Evolutionary conservation across 2,888 invertebrate genomes (phyloP).

Genomic region (Clunio marinus): DNA sequence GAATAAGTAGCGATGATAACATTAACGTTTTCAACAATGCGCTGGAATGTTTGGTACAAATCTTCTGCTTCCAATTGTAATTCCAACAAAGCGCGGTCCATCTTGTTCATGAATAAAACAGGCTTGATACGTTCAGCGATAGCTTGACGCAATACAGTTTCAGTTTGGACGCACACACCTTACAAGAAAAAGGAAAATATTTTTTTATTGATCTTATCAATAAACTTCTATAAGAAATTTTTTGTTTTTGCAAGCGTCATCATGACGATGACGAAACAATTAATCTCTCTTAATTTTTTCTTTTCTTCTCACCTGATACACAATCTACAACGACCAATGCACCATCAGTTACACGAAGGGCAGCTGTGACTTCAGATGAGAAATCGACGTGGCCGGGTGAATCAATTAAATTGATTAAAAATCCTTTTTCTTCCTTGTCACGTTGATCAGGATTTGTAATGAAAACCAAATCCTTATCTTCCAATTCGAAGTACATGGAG

Average conservation of each 20-base stretch:
- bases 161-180: conserved; percentile 99
- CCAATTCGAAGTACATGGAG: conserved; percentile 98
- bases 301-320: conserved; percentile 76
- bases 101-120: conserved; percentile 99
- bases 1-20: conserved; percentile 99
- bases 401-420: conserved; percentile 99
- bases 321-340: conserved; percentile 99
- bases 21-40: conserved; percentile 99
- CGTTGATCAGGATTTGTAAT: conserved; percentile 87
- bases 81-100: conserved; percentile 98
- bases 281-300: not conserved
- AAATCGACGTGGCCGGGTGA: conserved; percentile 99
- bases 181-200: conserved; percentile 41
- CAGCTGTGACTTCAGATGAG: conserved; percentile 99
- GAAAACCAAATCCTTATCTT: conserved; percentile 89
- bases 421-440: conserved; percentile 87
- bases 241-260: not conserved
- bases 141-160: conserved; percentile 98
- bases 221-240: not conserved
- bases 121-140: conserved; percentile 99
- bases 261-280: not conserved
- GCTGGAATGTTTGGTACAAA: conserved; percentile 97
- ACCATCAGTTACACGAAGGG: conserved; percentile 99
- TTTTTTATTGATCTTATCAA: not conserved
- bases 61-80: conserved; percentile 95